phyloP scores from a whole-genome alignment of 2,888 invertebrate genomes.

The Agriopis aurantiaria region DNA sequence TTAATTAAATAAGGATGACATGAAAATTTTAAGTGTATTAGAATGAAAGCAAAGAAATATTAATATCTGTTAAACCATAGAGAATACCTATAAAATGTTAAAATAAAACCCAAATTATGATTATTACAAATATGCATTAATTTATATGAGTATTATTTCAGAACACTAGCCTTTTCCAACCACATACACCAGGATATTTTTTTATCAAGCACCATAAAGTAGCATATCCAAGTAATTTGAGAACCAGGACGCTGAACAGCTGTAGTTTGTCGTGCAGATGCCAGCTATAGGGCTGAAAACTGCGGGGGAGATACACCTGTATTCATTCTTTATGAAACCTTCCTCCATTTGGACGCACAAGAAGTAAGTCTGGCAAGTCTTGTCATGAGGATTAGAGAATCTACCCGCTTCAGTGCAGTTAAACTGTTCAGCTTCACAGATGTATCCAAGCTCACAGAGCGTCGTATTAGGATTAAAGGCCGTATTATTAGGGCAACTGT shows the following conservation, averaged over 20 bases:
- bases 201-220: constrained; percentile 4
- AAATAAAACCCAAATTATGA: no score
- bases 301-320: constrained; percentile 14
- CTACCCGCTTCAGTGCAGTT: constrained; percentile 16
- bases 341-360: constrained; percentile 13
- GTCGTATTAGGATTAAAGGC: constrained; percentile 12
- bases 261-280: constrained; percentile 18
- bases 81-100: no score
- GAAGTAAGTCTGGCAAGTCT: constrained; percentile 13
- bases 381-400: constrained; percentile 10
- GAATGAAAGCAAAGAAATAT: no score
- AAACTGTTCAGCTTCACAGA: constrained; percentile 14
- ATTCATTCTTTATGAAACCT: constrained; percentile 12
- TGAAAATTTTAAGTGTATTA: no score
- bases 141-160: neutral
- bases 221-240: constrained; percentile 9
- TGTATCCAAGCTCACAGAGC: constrained; percentile 10
- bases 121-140: neutral
- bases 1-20: no score
- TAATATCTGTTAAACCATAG: no score
- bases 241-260: constrained; percentile 21
- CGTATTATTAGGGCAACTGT: constrained; percentile 12
- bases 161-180: constrained; percentile 5
- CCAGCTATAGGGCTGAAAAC: constrained; percentile 7
- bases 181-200: neutral